A percentile compares a stretch with the other conserved stretches of the same genome.
Conservation (phyloP, 2,797 vertebrate genomes). For the Coccyzus lansbergi region DNA sequence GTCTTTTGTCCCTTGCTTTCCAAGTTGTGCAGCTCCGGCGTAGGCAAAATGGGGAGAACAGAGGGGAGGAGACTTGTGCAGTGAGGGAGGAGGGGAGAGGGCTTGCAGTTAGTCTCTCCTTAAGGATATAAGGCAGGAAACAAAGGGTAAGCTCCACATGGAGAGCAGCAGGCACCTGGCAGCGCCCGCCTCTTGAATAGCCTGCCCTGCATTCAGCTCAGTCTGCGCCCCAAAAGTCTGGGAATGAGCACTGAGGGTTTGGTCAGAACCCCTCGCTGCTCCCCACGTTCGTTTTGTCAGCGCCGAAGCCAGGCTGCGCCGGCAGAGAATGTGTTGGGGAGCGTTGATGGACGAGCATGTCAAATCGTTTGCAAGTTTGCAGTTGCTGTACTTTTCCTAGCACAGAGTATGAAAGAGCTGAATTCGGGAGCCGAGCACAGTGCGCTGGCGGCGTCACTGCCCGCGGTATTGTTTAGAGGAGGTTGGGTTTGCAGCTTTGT, state of each 20-base stretch:
- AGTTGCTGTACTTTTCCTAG: background rate
- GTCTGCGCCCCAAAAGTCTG: background rate
- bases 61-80: slow-evolving; percentile 47
- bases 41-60: background rate
- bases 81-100: slow-evolving; percentile 27
- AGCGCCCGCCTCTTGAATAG: background rate
- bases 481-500: background rate
- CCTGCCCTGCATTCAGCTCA: background rate
- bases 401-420: background rate
- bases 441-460: fast-evolving
- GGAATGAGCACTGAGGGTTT: background rate
- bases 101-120: background rate
- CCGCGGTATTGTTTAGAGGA: background rate
- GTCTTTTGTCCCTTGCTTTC: slow-evolving; percentile 20
- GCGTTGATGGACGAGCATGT: background rate
- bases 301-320: background rate
- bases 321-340: background rate
- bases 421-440: fast-evolving
- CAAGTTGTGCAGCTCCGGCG: slow-evolving; percentile 24
- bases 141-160: slow-evolving; percentile 60
- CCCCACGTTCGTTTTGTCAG: background rate
- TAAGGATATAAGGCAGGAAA: slow-evolving; percentile 30
- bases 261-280: background rate
- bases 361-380: background rate
- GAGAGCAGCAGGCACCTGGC: slow-evolving; percentile 57